A percentile compares a stretch with the other conserved stretches of the same genome.
phyloP scores from a whole-genome alignment of 2,888 invertebrate genomes.

The Pyrochroa serraticornis region DNA sequence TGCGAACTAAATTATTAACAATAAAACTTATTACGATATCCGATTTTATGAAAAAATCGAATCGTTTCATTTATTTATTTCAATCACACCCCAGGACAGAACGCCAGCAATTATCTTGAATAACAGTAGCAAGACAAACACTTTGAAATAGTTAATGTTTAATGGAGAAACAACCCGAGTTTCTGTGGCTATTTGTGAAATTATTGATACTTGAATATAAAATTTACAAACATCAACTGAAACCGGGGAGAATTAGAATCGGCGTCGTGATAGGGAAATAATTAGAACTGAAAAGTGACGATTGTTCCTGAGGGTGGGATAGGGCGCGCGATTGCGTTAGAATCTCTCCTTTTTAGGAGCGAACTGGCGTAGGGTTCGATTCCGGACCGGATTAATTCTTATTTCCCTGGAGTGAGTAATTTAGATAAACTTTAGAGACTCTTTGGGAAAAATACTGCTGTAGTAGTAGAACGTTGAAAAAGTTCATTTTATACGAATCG shows the following conservation, averaged over 20 bases:
- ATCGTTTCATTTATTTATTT: no score
- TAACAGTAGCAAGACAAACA: no score
- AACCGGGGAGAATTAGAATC: background rate
- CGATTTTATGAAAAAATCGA: constrained; percentile 1
- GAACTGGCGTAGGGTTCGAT: background rate
- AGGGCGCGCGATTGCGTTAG: constrained; percentile 1
- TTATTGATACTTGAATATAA: no score
- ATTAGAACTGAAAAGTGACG: constrained; percentile 8
- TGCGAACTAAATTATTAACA: constrained; percentile 7
- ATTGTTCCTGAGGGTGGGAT: constrained; percentile 9
- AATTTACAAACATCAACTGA: background rate
- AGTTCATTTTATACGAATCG: background rate
- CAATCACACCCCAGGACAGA: no score
- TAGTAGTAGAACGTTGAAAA: background rate
- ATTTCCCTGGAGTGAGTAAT: constrained; percentile 12
- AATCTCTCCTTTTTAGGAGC: constrained; percentile 3
- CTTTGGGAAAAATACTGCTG: constrained; percentile 1
- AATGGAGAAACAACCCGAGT: no score
- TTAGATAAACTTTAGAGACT: constrained; percentile 9
- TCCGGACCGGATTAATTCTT: constrained; percentile 8
- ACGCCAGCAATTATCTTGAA: no score
- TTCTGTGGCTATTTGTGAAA: no score
- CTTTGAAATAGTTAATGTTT: no score
- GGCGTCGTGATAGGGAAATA: constrained; percentile 5
- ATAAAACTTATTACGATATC: constrained; percentile 11